Evolutionary conservation across 2,797 vertebrate species (phyloP).

Genomic region (Mus minutoides): DNA sequence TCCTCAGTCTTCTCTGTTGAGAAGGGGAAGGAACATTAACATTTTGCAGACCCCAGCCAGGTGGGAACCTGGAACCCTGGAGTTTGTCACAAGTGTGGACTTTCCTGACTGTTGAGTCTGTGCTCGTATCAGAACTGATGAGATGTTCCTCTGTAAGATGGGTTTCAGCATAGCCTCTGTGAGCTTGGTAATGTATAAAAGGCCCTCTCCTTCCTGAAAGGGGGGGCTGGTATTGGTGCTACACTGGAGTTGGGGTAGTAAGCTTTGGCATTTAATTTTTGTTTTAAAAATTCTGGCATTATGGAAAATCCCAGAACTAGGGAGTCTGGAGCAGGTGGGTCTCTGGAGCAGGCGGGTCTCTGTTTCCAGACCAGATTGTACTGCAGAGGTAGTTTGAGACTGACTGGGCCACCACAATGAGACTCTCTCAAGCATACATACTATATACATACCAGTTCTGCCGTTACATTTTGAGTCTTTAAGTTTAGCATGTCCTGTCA

Average conservation of each 20-base stretch:
- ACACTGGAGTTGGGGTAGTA: not conserved
- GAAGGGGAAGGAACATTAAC: not conserved
- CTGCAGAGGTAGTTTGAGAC: not conserved
- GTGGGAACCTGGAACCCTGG: not conserved
- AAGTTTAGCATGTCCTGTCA: not conserved
- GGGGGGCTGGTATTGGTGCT: not conserved
- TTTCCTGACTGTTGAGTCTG: not conserved
- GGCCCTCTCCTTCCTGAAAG: not conserved
- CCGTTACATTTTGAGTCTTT: not conserved
- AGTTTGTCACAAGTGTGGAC: not conserved
- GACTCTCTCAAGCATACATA: not conserved
- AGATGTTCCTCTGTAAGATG: not conserved
- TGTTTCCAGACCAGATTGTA: not conserved
- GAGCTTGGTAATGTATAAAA: not conserved
- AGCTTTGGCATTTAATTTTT: constrained; percentile 6
- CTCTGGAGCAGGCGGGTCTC: not conserved
- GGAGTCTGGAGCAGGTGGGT: not conserved
- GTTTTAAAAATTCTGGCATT: constrained; percentile 4
- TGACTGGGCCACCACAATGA: not conserved
- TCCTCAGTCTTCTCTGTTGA: not conserved
- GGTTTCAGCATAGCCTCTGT: too few species aligned
- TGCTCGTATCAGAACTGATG: not conserved
- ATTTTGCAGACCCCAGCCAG: not conserved
- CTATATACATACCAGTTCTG: not conserved
- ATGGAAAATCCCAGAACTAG: not conserved